A percentile compares a stretch with the other conserved stretches of the same genome.
phyloP scores from a whole-genome alignment of 2,888 invertebrate species.

The Iphiclides podalirius region DNA sequence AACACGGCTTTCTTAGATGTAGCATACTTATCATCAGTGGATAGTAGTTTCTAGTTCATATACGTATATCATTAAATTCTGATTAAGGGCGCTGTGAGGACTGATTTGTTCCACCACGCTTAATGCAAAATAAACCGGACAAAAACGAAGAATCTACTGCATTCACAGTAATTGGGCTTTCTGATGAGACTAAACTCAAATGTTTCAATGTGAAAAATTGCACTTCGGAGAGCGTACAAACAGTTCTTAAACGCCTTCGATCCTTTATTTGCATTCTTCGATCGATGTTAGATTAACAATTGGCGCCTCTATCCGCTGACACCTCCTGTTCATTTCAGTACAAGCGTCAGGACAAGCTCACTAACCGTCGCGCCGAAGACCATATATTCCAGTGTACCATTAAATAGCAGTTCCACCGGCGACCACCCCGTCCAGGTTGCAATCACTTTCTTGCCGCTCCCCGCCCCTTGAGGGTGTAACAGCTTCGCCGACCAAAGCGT shows the following conservation, averaged over 20 bases:
- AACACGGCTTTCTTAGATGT: not conserved
- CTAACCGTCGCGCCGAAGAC: slow-evolving; percentile 63
- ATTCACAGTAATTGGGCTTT: no score
- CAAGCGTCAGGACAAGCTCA: slow-evolving; percentile 76
- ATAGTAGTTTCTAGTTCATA: not conserved
- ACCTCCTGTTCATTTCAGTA: slow-evolving; percentile 73
- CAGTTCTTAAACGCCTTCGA: not conserved
- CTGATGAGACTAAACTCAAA: no score
- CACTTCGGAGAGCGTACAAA: not conserved
- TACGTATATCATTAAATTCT: no score
- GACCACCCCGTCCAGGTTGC: slow-evolving; percentile 59
- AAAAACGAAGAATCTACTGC: no score
- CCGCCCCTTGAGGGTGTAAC: slow-evolving; percentile 40
- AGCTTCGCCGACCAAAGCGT: slow-evolving; percentile 46
- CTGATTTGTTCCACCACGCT: no score
- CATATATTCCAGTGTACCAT: slow-evolving; percentile 53
- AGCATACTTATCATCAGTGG: not conserved
- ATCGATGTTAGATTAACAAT: slow-evolving; percentile 23
- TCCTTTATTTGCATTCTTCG: not conserved
- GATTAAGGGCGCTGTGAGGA: no score
- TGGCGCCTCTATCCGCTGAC: slow-evolving; percentile 37
- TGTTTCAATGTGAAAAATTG: no score
- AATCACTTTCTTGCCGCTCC: slow-evolving; percentile 57
- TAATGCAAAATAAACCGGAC: no score
- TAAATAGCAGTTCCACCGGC: slow-evolving; percentile 53